Percentiles rank a stretch among this genome's conserved stretches.
Evolutionary conservation across 2,113 vertebrate species (phyloP).

Genomic region (Microtus ochrogaster): DNA sequence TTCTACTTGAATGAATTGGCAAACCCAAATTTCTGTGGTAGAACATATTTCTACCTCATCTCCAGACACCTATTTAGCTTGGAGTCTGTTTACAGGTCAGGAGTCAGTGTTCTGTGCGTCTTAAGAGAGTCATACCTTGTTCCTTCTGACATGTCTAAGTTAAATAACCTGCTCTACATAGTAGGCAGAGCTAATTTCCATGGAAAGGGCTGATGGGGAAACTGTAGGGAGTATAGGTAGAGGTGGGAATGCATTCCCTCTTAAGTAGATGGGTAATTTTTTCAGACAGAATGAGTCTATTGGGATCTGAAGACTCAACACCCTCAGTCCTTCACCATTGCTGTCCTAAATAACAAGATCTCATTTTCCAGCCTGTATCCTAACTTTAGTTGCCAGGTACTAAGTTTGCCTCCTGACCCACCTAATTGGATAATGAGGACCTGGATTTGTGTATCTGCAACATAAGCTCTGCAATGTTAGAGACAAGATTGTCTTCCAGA

Average conservation of each 20-base stretch:
- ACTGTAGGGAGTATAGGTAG: neutral
- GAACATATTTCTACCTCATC: neutral
- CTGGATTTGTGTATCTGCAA: neutral
- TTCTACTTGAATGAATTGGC: neutral
- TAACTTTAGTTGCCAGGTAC: neutral
- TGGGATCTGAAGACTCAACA: neutral
- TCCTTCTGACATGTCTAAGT: neutral
- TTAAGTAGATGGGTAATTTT: neutral
- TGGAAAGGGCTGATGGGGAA: rapidly evolving
- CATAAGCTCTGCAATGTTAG: neutral
- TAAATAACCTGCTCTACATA: neutral
- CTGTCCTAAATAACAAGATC: neutral
- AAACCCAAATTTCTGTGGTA: neutral
- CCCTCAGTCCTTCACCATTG: neutral
- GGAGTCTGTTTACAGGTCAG: neutral
- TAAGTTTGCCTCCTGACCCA: neutral
- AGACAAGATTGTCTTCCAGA: neutral
- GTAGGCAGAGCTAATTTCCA: neutral
- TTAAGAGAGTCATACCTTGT: neutral
- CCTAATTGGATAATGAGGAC: neutral
- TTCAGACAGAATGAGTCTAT: too few relatives aligned
- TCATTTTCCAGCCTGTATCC: neutral
- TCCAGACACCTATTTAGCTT: too few relatives aligned
- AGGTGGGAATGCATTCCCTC: neutral
- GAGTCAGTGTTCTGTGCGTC: neutral